Evolutionary conservation across 2,797 vertebrate species (phyloP).

Genomic region (Iguana delicatissima): DNA sequence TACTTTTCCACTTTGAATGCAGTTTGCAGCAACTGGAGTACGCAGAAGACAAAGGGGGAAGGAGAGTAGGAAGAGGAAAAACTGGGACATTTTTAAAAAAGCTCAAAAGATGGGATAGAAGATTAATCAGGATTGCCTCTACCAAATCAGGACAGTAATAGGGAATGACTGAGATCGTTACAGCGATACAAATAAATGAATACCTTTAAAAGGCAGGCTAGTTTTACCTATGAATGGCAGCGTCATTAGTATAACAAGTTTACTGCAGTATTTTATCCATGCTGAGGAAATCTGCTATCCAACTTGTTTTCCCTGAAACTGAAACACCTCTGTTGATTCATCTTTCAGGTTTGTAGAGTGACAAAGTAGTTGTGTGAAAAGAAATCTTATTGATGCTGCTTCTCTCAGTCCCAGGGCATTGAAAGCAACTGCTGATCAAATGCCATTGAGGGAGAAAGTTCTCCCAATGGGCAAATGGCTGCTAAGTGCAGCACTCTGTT

Average conservation of each 20-base stretch:
- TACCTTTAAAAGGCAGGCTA: conserved; percentile 33
- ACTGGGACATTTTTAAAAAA: no score
- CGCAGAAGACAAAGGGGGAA: no score
- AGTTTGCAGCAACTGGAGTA: no score
- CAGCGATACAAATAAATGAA: conserved; percentile 29
- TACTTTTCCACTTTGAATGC: no score
- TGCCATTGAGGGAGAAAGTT: neutral
- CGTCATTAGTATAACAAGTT: neutral
- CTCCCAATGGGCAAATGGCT: neutral
- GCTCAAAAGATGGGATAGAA: no score
- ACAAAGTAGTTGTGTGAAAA: no score
- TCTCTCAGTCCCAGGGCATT: neutral
- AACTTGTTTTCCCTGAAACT: neutral
- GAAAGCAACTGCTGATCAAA: neutral
- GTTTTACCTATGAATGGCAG: conserved; percentile 5
- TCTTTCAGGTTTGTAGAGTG: no score
- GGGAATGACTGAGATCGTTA: conserved; percentile 18
- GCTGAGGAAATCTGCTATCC: neutral
- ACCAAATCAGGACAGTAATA: no score
- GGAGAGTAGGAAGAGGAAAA: no score
- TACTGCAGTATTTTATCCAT: neutral
- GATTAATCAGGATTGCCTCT: no score
- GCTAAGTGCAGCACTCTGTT: no score
- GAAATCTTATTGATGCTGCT: neutral
- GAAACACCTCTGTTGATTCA: no score